These are phyloP conservation scores for Microctenopoma lineatum DNA, from an alignment of 2,797 vertebrate species.

Conservation along the genomic window DNA sequence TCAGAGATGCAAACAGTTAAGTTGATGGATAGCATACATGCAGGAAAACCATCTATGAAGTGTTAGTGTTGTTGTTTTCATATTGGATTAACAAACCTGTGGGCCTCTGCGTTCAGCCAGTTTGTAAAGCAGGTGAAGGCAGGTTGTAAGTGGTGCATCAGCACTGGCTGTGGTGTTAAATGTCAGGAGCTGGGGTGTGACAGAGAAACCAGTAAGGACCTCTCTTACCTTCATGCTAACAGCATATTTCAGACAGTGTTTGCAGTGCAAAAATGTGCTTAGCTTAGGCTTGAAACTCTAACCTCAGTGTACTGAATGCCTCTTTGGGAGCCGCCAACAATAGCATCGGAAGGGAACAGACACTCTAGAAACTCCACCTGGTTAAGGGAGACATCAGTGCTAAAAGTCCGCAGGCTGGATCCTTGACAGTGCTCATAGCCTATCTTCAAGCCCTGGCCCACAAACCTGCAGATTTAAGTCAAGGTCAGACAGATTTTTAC, in stretches of 20 bases:
- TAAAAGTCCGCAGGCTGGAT: conserved; percentile 86
- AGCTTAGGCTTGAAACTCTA: conserved; percentile 39
- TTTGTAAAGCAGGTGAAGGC: conserved; percentile 96
- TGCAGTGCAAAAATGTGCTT: conserved; percentile 25
- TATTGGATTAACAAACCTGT: conserved; percentile 78
- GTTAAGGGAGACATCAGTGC: conserved; percentile 90
- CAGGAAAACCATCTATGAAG: conserved; percentile 4
- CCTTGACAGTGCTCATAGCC: conserved; percentile 94
- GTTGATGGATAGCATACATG: not conserved
- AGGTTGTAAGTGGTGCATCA: conserved; percentile 79
- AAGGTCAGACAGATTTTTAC: conserved; percentile 22
- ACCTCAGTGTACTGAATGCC: conserved; percentile 97
- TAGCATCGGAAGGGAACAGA: conserved; percentile 90
- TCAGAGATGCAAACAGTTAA: conserved; percentile 1
- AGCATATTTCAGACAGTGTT: conserved; percentile 17
- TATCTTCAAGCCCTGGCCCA: conserved; percentile 91
- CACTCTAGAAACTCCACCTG: conserved; percentile 95
- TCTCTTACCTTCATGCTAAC: conserved; percentile 10
- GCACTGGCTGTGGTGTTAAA: conserved; percentile 84
- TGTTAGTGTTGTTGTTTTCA: conserved; percentile 13
- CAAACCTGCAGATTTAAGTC: conserved; percentile 83
- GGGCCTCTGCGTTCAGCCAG: conserved; percentile 92
- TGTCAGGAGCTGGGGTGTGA: conserved; percentile 89
- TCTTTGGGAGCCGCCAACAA: conserved; percentile 82
- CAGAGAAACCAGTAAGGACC: conserved; percentile 52